Conservation (phyloP, 1,140 invertebrate genomes). For the Trachelipus rathkii region DNA sequence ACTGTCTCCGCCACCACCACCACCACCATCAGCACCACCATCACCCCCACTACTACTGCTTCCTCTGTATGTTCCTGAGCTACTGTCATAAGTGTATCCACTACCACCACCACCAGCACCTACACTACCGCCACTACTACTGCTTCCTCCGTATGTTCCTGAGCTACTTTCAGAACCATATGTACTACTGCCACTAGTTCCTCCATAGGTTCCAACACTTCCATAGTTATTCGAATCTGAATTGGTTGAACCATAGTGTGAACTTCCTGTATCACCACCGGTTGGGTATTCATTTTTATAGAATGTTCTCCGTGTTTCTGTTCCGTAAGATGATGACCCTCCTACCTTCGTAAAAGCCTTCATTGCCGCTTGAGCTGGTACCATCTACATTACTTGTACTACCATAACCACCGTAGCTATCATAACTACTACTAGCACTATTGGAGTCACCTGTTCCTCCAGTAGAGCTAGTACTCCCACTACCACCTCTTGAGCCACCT, state of each 20-base stretch:
- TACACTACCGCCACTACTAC: background rate
- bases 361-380: background rate
- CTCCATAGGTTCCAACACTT: conserved; percentile 20
- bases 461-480: background rate
- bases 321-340: background rate
- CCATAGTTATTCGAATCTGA: conserved; percentile 2
- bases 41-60: background rate
- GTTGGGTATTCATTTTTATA: background rate
- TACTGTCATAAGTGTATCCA: background rate
- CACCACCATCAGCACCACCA: background rate
- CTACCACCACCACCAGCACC: background rate
- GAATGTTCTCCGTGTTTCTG: background rate
- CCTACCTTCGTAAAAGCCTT: background rate
- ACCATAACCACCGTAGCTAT: background rate
- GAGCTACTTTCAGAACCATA: background rate
- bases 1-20: background rate
- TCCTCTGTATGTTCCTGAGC: background rate
- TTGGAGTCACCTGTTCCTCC: background rate
- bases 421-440: background rate
- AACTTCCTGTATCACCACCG: background rate
- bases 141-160: conserved; percentile 21
- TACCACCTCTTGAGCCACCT: background rate
- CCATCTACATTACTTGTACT: background rate
- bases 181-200: conserved; percentile 27
- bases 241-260: conserved; percentile 13